Conservation (phyloP, 2,797 vertebrate species). For the Diplodus sargus region DNA sequence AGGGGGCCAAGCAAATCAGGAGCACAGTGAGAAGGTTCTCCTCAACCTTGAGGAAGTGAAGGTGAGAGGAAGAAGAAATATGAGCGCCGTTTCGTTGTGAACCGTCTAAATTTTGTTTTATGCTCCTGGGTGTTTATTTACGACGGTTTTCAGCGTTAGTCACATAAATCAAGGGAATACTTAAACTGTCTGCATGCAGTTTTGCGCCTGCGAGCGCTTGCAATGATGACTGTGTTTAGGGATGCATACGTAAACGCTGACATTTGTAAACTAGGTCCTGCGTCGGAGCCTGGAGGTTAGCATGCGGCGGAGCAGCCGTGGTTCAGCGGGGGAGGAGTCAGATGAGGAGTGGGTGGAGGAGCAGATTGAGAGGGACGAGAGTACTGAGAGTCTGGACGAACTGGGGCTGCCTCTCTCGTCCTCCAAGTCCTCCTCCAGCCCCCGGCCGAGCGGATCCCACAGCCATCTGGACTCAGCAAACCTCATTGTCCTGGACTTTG, state of each 20-base stretch:
- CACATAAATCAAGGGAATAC: constrained; percentile 21
- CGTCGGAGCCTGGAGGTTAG: constrained; percentile 88
- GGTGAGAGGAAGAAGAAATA: constrained; percentile 72
- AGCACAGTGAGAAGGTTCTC: constrained; percentile 83
- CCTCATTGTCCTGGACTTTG: constrained; percentile 89
- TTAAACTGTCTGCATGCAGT: constrained; percentile 26
- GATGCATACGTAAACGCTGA: constrained; percentile 45
- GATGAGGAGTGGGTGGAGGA: constrained; percentile 93
- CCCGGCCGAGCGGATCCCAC: constrained; percentile 59
- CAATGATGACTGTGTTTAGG: constrained; percentile 11
- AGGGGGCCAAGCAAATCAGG: constrained; percentile 56
- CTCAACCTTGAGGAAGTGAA: constrained; percentile 88
- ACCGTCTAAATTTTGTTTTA: constrained; percentile 10
- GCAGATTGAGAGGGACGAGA: constrained; percentile 86
- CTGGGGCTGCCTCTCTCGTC: constrained; percentile 78
- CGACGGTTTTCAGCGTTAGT: neutral
- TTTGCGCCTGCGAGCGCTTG: neutral
- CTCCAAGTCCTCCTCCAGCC: constrained; percentile 72
- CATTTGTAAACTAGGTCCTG: constrained; percentile 83
- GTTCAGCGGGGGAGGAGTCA: constrained; percentile 87
- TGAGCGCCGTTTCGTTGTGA: neutral
- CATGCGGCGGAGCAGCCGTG: constrained; percentile 79
- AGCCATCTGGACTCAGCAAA: constrained; percentile 74
- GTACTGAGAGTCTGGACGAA: constrained; percentile 79
- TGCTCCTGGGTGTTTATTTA: constrained; percentile 37